phyloP scores from a whole-genome alignment of 2,888 invertebrate species.

The Steinernema scapterisci region DNA sequence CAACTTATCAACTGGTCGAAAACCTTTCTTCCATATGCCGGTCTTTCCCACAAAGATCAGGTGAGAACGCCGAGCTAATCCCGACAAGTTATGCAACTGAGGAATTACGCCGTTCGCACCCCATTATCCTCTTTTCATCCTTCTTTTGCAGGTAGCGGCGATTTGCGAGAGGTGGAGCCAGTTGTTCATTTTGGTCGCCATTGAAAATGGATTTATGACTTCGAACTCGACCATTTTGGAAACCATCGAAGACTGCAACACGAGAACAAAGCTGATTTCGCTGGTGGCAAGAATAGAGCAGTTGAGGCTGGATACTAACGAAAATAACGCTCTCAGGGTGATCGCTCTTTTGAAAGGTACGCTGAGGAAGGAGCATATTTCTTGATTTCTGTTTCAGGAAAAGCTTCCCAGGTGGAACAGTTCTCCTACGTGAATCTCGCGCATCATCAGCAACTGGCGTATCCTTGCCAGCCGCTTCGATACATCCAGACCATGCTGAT shows the following conservation, averaged over 20 bases:
- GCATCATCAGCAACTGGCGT: constrained; percentile 49
- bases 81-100: constrained; percentile 14
- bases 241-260: constrained; percentile 9
- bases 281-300: constrained; percentile 26
- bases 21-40: constrained; percentile 18
- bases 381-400: constrained; percentile 37
- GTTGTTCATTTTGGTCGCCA: neutral
- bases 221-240: constrained; percentile 2
- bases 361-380: neutral
- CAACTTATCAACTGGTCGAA: constrained; percentile 18
- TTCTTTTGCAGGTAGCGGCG: constrained; percentile 25
- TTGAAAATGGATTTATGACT: constrained; percentile 17
- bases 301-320: constrained; percentile 26
- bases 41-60: constrained; percentile 30
- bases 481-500: constrained; percentile 47
- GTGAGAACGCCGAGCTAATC: constrained; percentile 26
- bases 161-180: constrained; percentile 24
- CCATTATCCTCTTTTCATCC: neutral
- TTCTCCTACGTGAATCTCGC: constrained; percentile 48
- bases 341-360: constrained; percentile 12
- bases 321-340: constrained; percentile 42
- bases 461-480: constrained; percentile 52
- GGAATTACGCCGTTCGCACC: neutral
- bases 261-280: neutral
- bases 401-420: constrained; percentile 43